Base-by-base conservation (phyloP, 2,888 invertebrate genomes). In the Heterodera filipjevi region DNA sequence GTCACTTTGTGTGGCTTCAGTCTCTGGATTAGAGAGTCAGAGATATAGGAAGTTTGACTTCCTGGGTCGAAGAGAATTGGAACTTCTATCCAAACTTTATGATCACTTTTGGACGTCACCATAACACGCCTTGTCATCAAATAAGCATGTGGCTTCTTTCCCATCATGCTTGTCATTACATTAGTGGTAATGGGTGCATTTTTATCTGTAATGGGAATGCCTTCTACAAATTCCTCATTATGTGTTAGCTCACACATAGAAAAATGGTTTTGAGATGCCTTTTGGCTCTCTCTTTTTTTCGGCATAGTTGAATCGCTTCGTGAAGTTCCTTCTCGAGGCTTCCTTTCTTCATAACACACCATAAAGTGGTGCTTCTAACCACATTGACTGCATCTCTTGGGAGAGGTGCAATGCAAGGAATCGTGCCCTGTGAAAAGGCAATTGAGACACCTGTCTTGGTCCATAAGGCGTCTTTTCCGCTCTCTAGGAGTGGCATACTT, bases 31-130 rank as follows among this genome's bases (percentile, higher is more conserved):
- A 71, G 71, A 33, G 71, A 27, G 30, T 71, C 53, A 3, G 71
- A 49, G 3, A 35, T 35, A 39, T 71, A 71, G 5, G 49, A 49
- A 12, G 71, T 53, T 32, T 49, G 46, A 33, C 71, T 71, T 30
- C 71, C 71, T 35, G 71, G 71, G 1, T 71, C 71, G 14, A 71
- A 59, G 8, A 59, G 59, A 10, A 59, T 6, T 6, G 59, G 59
- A 6, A n/a, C n/a, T 59, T 59, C 59, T 5, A 59, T n/a, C 59
- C 59, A 59, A 49, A 22, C 49, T 49, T 19, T 16, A 14, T 19
- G 49, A 22, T 49, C 16, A 49, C 16, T 16, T 49, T 49, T 49
- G 39, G 59, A 59, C 10, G 2, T 59, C 3, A 59, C 59, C 59
- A 59, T 22, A 0, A 59, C 10, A 0, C n/a, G 22, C 2, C 27